phyloP scores from a whole-genome alignment of 2,113 vertebrate genomes.

The Dissostichus mawsoni region DNA sequence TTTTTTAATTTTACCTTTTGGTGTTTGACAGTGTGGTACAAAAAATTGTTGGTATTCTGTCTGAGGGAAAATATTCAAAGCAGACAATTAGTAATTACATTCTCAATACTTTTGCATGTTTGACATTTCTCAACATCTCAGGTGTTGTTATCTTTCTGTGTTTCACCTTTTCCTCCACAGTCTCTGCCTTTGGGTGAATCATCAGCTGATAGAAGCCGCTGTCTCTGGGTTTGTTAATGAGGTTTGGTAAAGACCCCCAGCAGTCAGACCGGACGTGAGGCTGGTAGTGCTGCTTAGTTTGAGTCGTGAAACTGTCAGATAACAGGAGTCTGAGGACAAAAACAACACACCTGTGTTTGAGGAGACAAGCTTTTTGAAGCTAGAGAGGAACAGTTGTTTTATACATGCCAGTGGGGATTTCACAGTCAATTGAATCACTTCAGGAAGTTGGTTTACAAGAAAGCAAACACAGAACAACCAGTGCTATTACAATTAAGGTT shows the following conservation, averaged over 20 bases:
- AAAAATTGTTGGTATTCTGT: constrained; percentile 63
- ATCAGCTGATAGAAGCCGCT: constrained; percentile 63
- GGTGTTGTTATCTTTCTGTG: neutral
- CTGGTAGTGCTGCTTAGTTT: constrained; percentile 61
- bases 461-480: neutral
- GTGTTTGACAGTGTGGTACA: constrained; percentile 20
- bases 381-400: neutral
- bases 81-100: neutral
- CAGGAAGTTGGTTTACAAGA: neutral
- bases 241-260: constrained; percentile 30
- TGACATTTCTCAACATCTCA: neutral
- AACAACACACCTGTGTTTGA: constrained; percentile 6
- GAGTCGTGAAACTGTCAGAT: constrained; percentile 64
- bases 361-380: neutral
- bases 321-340: constrained; percentile 59
- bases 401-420: constrained; percentile 5
- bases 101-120: neutral
- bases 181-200: constrained; percentile 18
- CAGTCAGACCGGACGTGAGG: constrained; percentile 12
- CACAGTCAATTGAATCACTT: neutral
- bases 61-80: constrained; percentile 37
- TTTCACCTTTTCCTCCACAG: constrained; percentile 22
- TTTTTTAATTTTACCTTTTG: constrained; percentile 59
- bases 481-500: neutral
- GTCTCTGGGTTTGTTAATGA: constrained; percentile 38